These are phyloP conservation scores for Papilio polytes DNA, from an alignment of 1,140 invertebrate species.

Conservation along the genomic window DNA sequence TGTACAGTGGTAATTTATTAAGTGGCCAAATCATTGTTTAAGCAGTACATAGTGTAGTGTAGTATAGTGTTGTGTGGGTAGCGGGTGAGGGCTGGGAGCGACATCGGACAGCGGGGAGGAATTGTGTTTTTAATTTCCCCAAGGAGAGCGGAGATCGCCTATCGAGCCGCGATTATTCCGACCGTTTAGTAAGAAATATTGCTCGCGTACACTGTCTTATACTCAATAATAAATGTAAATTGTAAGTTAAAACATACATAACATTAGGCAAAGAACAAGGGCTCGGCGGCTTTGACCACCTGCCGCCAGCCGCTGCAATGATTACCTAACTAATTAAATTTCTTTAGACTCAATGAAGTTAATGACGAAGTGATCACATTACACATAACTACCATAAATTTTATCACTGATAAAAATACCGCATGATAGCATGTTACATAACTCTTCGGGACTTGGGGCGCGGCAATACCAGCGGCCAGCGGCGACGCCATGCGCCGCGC, in stretches of 20 bases:
- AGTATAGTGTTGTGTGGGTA: not conserved
- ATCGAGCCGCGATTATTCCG: not conserved
- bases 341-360: not conserved
- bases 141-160: not conserved
- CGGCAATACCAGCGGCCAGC: too few species aligned
- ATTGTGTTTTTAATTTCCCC: not conserved
- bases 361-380: too few species aligned
- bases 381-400: too few species aligned
- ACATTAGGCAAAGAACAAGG: too few species aligned
- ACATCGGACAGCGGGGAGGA: not conserved
- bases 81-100: not conserved
- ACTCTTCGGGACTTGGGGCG: too few species aligned
- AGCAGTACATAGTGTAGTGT: not conserved
- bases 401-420: too few species aligned
- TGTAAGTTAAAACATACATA: too few species aligned
- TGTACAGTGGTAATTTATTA: not conserved
- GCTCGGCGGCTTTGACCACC: too few species aligned
- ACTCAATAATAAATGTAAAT: not conserved
- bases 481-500: too few species aligned
- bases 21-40: not conserved
- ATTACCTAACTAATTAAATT: too few species aligned
- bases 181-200: constrained; percentile 12
- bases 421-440: too few species aligned
- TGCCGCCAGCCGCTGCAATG: too few species aligned
- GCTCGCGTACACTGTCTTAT: not conserved